Evolutionary conservation across 2,113 vertebrate genomes (phyloP), one percentile per base, ranked within the genome.

Genomic region (Periophthalmodon schlosseri): DNA sequence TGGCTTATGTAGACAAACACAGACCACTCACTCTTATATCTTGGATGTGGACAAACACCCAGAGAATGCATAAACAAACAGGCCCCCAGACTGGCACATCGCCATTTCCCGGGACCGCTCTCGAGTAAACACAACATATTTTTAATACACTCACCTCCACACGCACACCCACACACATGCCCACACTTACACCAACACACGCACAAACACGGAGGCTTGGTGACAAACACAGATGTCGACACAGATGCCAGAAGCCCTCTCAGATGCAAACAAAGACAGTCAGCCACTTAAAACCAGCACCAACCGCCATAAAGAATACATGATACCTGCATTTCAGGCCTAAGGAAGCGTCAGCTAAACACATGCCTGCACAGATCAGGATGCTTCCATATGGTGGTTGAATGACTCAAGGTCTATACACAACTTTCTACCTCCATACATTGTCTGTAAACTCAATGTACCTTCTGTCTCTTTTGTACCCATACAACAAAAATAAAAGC

Each of bases 171-270:
- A 65, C 70, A 76, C 78, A 84, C 69, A 73, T 15, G 70, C 11
- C 85, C 70, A 73, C 50, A 66, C 50, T 52, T 34, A 68, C 28
- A 68, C 36, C 82, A 70, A 76, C 16, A 77, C 9, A 84, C 70
- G 72, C 44, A 56, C 44, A 57, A 58, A 54, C 70, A 23, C 69
- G 33, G 56, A 12, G n/a, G 15, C 70, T 15, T 23, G 56, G 64
- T 54, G 78, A 86, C 86, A 91, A 88, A 90, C 88, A 88, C 90
- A 92, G 91, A 92, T 91, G 87, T 81, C 75, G 49, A 81, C 88
- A 87, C 89, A 83, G 88, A 87, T 82, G 90, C 86, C 75, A 68
- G 81, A 57, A 86, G 86, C 82, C 1, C 72, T 87, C 64, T 87
- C 54, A 75, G 78, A 80, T 82, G 74, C 74, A 92, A 91, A 91